Conservation (phyloP, 2,888 invertebrate species). For the Agrochola macilenta region DNA sequence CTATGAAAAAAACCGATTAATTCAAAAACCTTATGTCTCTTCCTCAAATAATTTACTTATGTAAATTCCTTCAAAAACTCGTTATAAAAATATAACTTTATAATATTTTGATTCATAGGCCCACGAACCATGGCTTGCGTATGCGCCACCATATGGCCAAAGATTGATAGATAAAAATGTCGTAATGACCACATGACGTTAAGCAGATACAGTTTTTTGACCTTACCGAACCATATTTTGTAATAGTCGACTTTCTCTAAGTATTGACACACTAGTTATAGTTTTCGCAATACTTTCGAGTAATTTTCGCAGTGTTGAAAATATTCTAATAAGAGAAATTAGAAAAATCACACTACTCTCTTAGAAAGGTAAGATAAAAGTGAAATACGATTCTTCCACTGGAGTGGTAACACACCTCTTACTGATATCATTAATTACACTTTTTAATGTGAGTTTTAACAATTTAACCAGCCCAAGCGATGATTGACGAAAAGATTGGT, state of each 20-base stretch:
- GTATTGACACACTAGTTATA: neutral
- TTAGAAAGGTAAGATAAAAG: too few species aligned
- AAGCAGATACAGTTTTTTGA: slow-evolving; percentile 70
- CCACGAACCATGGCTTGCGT: slow-evolving; percentile 37
- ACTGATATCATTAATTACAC: too few species aligned
- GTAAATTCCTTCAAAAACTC: slow-evolving; percentile 26
- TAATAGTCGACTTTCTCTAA: slow-evolving; percentile 35
- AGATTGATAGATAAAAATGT: slow-evolving; percentile 74
- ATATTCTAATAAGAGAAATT: too few species aligned
- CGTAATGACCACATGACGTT: slow-evolving; percentile 78
- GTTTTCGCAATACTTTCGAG: too few species aligned
- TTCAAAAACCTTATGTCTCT: neutral
- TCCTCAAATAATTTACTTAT: neutral
- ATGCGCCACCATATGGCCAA: slow-evolving; percentile 71
- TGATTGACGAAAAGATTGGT: too few species aligned
- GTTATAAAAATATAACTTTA: slow-evolving; percentile 45
- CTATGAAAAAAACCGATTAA: neutral
- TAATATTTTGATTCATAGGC: slow-evolving; percentile 68
- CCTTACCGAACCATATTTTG: slow-evolving; percentile 54
- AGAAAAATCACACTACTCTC: too few species aligned
- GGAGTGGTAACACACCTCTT: too few species aligned
- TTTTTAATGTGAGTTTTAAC: too few species aligned
- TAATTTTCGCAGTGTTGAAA: too few species aligned
- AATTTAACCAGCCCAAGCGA: too few species aligned
- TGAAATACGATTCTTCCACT: too few species aligned